A percentile compares a stretch with the other conserved stretches of the same genome.
phyloP scores from a whole-genome alignment of 2,888 invertebrate genomes.

The Acronicta alni region DNA sequence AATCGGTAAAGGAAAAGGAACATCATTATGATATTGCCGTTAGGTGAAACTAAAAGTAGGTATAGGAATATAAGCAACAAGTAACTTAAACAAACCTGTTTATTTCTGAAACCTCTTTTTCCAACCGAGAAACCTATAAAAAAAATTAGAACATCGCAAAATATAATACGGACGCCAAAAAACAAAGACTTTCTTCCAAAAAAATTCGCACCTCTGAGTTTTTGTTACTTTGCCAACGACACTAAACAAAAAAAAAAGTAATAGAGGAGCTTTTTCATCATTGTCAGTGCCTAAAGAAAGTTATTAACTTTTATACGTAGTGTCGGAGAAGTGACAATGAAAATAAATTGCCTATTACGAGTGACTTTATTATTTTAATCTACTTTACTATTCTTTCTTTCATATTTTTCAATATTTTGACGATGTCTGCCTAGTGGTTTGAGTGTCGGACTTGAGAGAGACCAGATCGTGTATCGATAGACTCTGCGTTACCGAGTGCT shows the following conservation, averaged over 20 bases:
- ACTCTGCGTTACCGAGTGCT: no score
- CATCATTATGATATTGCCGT: neutral
- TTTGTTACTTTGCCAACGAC: conserved; percentile 22
- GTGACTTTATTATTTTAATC: conserved; percentile 46
- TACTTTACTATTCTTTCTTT: conserved; percentile 29
- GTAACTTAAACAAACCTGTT: neutral
- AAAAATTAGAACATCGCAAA: conserved; percentile 1
- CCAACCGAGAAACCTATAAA: neutral
- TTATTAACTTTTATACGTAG: conserved; percentile 60
- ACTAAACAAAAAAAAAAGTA: conserved; percentile 36
- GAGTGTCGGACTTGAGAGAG: no score
- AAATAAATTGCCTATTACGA: conserved; percentile 60
- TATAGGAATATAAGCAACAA: neutral
- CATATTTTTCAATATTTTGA: conserved; percentile 35
- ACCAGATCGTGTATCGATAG: no score
- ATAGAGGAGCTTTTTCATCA: conserved; percentile 33
- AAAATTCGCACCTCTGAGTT: conserved; percentile 42
- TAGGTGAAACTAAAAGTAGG: neutral
- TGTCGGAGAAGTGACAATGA: conserved; percentile 57
- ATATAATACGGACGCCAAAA: conserved; percentile 26
- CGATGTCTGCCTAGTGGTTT: no score
- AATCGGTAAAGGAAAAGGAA: no score
- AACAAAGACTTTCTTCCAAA: conserved; percentile 6
- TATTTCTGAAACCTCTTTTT: conserved; percentile 14
- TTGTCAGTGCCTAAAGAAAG: conserved; percentile 32